Evolutionary conservation across 2,888 invertebrate genomes (phyloP).

Genomic region (Oxyteleia sp.): DNA sequence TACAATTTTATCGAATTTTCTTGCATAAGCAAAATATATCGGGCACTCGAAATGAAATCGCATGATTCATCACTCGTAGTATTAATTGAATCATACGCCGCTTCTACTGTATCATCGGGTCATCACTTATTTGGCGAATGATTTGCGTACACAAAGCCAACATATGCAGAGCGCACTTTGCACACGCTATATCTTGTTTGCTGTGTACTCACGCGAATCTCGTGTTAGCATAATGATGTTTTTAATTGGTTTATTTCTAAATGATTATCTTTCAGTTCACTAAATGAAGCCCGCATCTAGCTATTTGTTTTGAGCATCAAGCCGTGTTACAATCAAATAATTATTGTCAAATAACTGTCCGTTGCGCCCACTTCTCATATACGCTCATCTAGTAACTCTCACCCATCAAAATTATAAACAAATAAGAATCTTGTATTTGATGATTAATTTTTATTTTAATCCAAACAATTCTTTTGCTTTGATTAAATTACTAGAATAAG

Average conservation of each 20-base stretch:
- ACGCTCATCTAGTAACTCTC: constrained; percentile 1
- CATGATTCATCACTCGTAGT: constrained; percentile 29
- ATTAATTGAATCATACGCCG: constrained; percentile 43
- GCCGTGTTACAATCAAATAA: constrained; percentile 18
- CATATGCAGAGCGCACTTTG: constrained; percentile 27
- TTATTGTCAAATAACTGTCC: constrained; percentile 32
- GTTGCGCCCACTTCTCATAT: constrained; percentile 1
- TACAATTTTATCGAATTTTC: constrained; percentile 28
- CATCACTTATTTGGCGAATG: constrained; percentile 59
- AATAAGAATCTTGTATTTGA: too few relatives aligned
- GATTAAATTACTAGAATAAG: too few relatives aligned
- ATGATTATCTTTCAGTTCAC: constrained; percentile 45
- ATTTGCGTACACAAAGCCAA: constrained; percentile 40
- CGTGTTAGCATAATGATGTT: constrained; percentile 43
- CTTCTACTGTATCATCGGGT: constrained; percentile 48
- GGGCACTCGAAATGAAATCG: constrained; percentile 27
- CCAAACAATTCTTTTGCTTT: too few relatives aligned
- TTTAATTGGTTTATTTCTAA: constrained; percentile 48
- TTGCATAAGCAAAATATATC: constrained; percentile 7
- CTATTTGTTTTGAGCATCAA: constrained; percentile 32
- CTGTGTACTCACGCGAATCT: constrained; percentile 15
- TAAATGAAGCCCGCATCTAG: constrained; percentile 33
- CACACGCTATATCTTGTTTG: constrained; percentile 16
- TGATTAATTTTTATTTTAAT: too few relatives aligned
- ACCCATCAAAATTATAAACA: too few relatives aligned